Evolutionary conservation across 2,888 invertebrate species (phyloP), one percentile per base, ranked within the genome.

Genomic region (Lamellibrachia satsuma): DNA sequence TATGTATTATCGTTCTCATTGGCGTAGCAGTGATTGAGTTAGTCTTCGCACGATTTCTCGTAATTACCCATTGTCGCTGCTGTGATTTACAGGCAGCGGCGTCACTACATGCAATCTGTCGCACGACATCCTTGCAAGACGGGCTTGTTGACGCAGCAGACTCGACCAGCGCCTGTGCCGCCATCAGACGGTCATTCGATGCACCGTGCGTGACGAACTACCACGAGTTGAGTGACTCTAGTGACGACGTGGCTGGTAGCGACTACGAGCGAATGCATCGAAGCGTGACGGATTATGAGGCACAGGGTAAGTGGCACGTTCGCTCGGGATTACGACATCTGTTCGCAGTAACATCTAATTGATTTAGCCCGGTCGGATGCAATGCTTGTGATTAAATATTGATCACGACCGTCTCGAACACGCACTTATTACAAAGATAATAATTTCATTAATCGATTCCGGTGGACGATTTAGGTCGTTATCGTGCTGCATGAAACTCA

Each of bases 171-270:
- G 51, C 91, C 15, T 52, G 91, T 15, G 91, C 91, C 7, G 91
- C 91, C 52, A 75, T 75, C 15, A 11, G 75, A 3, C 75, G 75
- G 4, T 75, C 75, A 6, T 75, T 75, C 75, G 75, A 75, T n/a
- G 75, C 15, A 22, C 75, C 75, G 22, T 75, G 75, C 75, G 75
- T 75, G 75, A 75, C 75, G 75, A 22, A 75, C 6, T 75, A 75
- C 75, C 91, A 91, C 91, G 51, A 11, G 52, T 15, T 22, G 51
- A 90, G 75, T 9, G n/a, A 90, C 39, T 90, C 90, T 9, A 75
- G 52, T 51, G 92, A 60, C 90, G 92, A 75, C 9, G 60, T 22
- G 57, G 75, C 27, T 39, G 92, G 90, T 75, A 92, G 52, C 92
- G 90, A 27, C 75, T 90, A 22, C 92, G 51, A 39, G 60, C 39